Percentiles rank a stretch among this genome's conserved stretches.
Evolutionary conservation across 1,140 invertebrate genomes (phyloP).

Genomic region (Arion vulgaris): DNA sequence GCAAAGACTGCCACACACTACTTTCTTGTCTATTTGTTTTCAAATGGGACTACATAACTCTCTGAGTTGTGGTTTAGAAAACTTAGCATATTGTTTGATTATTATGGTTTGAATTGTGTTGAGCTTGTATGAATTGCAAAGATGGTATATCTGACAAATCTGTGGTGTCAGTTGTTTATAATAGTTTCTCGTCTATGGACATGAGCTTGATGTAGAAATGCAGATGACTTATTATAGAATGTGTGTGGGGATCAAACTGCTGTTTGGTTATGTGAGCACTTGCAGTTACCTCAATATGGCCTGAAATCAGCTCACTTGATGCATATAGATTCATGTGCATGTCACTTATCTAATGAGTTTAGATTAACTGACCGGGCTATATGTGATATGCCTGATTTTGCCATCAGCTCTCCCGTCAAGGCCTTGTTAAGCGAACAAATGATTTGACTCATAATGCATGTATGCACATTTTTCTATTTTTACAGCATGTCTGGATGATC

Average conservation of each 20-base stretch:
- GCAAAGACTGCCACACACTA: too few relatives aligned
- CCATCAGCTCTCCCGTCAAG: not conserved
- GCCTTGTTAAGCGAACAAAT: not conserved
- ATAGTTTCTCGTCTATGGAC: too few relatives aligned
- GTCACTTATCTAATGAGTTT: not conserved
- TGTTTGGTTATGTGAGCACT: not conserved
- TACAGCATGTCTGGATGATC: conserved; percentile 38
- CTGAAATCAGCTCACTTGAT: not conserved
- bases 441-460: conserved; percentile 11
- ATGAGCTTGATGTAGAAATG: too few relatives aligned
- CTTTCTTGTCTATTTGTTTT: not conserved
- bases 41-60: not conserved
- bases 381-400: not conserved
- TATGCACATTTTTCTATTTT: conserved; percentile 22
- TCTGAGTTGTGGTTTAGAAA: not conserved
- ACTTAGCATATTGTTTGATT: not conserved
- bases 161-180: too few relatives aligned
- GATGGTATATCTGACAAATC: too few relatives aligned
- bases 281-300: not conserved
- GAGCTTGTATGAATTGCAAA: too few relatives aligned
- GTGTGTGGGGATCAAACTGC: too few relatives aligned
- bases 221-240: too few relatives aligned
- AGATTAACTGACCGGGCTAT: not conserved
- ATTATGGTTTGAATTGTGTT: too few relatives aligned
- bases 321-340: not conserved